A percentile compares a stretch with the other conserved stretches of the same genome.
Evolutionary conservation across 2,888 invertebrate genomes (phyloP).

Genomic region (Esperia sulphurella): DNA sequence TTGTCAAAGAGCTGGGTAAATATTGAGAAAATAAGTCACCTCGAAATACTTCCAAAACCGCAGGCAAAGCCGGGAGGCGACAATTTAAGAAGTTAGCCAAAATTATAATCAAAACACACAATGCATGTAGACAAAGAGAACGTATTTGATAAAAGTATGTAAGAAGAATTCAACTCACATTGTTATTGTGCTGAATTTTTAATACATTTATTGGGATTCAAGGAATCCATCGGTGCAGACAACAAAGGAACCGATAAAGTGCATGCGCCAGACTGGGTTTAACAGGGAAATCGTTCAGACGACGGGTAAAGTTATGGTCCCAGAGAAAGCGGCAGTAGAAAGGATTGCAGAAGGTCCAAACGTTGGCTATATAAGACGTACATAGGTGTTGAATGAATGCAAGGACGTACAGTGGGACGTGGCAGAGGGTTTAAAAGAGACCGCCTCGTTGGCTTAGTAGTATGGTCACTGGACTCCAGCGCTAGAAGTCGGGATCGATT

Average conservation of each 20-base stretch:
- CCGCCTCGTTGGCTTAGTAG: no score
- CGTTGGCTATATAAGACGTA: no score
- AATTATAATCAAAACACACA: no score
- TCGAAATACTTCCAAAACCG: no score
- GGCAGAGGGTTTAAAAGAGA: no score
- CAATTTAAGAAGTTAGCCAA: no score
- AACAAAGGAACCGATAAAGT: conserved; percentile 8
- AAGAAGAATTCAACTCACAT: neutral
- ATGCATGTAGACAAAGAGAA: no score
- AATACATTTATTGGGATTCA: conserved; percentile 4
- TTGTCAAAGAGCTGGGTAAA: no score
- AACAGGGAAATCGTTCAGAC: conserved; percentile 1
- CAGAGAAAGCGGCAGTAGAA: neutral
- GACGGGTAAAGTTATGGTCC: neutral
- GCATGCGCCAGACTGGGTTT: conserved; percentile 2
- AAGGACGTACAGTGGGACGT: neutral
- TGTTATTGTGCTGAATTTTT: neutral
- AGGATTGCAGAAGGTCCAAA: neutral
- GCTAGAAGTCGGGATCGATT: no score
- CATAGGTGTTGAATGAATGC: neutral
- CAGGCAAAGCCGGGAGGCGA: no score
- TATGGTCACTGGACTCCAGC: no score
- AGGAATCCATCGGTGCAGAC: conserved; percentile 7
- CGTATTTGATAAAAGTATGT: neutral
- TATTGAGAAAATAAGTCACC: no score